phyloP scores from a whole-genome alignment of 2,113 vertebrate species.

The Mola mola region DNA sequence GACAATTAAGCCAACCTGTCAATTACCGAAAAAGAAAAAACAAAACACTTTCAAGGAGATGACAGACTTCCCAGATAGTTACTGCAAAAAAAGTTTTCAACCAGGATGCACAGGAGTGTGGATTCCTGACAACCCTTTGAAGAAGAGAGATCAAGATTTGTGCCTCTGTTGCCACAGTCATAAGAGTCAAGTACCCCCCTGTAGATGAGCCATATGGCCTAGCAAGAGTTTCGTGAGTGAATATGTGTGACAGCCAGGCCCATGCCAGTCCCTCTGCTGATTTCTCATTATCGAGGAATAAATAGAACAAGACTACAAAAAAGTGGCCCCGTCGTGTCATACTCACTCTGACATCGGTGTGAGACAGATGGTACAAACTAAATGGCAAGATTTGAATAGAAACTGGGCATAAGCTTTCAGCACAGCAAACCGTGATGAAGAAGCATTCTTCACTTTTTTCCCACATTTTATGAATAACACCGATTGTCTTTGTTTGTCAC shows the following conservation, averaged over 20 bases:
- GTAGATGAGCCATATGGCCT: constrained; percentile 79
- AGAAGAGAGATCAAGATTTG: constrained; percentile 57
- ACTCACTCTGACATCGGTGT: constrained; percentile 70
- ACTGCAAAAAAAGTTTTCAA: constrained; percentile 31
- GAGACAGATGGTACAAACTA: constrained; percentile 81
- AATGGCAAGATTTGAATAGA: constrained; percentile 71
- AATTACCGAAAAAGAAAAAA: constrained; percentile 27
- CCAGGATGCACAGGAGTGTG: constrained; percentile 7
- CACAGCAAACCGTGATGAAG: constrained; percentile 51
- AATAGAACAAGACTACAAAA: constrained; percentile 82
- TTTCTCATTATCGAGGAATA: constrained; percentile 83
- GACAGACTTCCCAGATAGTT: constrained; percentile 19
- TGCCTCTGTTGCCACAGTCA: constrained; percentile 58
- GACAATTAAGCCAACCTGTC: constrained; percentile 50
- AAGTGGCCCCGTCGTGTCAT: constrained; percentile 76
- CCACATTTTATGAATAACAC: constrained; percentile 29
- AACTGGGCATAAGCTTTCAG: constrained; percentile 50
- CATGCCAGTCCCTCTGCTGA: constrained; percentile 70
- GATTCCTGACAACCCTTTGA: constrained; percentile 48
- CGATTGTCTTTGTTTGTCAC: constrained; percentile 28
- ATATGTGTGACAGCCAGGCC: constrained; percentile 67
- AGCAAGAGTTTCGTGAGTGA: constrained; percentile 68
- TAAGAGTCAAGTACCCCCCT: constrained; percentile 67
- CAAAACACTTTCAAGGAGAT: constrained; percentile 27
- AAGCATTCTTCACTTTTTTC: constrained; percentile 26